These are phyloP conservation scores for Lysiphlebus fabarum DNA, from an alignment of 1,140 invertebrate species.

Conservation along the genomic window DNA sequence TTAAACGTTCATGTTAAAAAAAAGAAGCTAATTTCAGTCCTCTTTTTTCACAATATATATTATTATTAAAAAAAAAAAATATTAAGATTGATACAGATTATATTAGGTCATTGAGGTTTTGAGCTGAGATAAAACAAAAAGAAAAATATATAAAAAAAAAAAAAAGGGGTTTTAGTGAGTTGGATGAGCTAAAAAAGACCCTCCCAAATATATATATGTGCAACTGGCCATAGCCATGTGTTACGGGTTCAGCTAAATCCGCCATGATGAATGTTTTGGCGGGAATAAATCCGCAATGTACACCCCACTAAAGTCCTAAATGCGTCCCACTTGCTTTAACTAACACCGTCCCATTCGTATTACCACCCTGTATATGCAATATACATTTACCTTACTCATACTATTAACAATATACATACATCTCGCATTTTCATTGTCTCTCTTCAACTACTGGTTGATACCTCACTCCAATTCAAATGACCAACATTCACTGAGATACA, in stretches of 20 bases:
- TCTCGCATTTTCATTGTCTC: constrained; percentile 15
- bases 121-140: not conserved
- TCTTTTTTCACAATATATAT: too few relatives aligned
- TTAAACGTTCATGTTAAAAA: too few relatives aligned
- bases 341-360: constrained; percentile 18
- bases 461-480: too few relatives aligned
- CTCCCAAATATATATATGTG: constrained; percentile 54
- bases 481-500: too few relatives aligned
- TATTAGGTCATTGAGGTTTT: too few relatives aligned
- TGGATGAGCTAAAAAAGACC: constrained; percentile 30
- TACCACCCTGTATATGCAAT: constrained; percentile 7
- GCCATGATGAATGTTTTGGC: constrained; percentile 59
- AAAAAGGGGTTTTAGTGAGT: constrained; percentile 22
- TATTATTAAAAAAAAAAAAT: too few relatives aligned
- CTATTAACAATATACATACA: constrained; percentile 6
- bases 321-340: constrained; percentile 30
- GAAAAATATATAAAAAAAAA: constrained; percentile 9
- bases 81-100: too few relatives aligned
- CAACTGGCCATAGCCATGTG: constrained; percentile 48
- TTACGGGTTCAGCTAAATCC: constrained; percentile 59
- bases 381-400: not conserved
- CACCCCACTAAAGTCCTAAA: constrained; percentile 41
- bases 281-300: constrained; percentile 59
- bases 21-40: too few relatives aligned
- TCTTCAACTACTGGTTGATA: not conserved